Percentiles rank a stretch among this genome's conserved stretches.
These are phyloP conservation scores for Lophius piscatorius DNA, from an alignment of 2,113 vertebrate genomes.

Conservation along the genomic window DNA sequence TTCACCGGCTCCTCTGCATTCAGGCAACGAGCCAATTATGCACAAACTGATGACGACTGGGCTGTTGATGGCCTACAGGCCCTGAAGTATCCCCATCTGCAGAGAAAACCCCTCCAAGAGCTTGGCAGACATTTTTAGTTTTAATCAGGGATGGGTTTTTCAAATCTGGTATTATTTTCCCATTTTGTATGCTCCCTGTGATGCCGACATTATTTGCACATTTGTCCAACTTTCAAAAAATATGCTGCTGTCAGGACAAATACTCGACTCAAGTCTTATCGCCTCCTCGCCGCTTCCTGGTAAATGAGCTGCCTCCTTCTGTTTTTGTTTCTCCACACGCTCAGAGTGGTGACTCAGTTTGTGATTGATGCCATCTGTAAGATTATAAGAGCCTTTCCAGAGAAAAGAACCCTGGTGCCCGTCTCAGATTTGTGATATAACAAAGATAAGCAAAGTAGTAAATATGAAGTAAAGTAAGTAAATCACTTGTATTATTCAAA, in stretches of 20 bases:
- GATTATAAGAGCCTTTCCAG: conserved; percentile 25
- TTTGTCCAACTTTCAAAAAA: conserved; percentile 32
- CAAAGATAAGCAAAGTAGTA: no score
- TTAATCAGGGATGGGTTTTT: conserved; percentile 7
- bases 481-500: no score
- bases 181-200: conserved; percentile 7
- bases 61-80: conserved; percentile 36
- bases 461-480: no score
- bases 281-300: background rate
- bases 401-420: conserved; percentile 13
- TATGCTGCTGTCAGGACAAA: conserved; percentile 30
- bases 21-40: conserved; percentile 48
- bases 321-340: conserved; percentile 16
- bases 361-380: conserved; percentile 17
- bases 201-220: conserved; percentile 18
- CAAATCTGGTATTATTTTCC: conserved; percentile 8
- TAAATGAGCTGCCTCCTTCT: conserved; percentile 11
- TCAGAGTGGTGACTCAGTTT: conserved; percentile 5
- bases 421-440: no score
- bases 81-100: conserved; percentile 13
- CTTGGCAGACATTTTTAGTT: conserved; percentile 25
- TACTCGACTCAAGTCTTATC: conserved; percentile 19
- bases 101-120: conserved; percentile 23
- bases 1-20: conserved; percentile 35
- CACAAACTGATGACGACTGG: conserved; percentile 34